These are phyloP conservation scores for Antheraea yamamai DNA, from an alignment of 2,888 invertebrate species.

Conservation along the genomic window DNA sequence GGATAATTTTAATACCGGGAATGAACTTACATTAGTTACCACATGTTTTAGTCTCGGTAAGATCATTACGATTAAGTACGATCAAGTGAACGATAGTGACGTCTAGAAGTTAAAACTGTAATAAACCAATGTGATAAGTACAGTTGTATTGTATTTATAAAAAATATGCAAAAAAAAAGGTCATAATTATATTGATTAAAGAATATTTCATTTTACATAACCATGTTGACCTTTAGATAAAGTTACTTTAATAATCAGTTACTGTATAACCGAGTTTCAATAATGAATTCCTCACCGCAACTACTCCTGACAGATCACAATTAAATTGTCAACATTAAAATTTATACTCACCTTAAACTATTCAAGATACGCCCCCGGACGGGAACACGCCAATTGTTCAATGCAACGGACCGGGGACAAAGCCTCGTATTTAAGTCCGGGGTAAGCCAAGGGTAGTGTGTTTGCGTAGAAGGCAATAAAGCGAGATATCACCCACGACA, in stretches of 20 bases:
- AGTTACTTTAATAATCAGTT: neutral
- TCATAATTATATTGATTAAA: too few species aligned
- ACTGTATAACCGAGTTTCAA: neutral
- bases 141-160: too few species aligned
- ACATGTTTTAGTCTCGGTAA: too few species aligned
- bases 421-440: slow-evolving; percentile 46
- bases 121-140: too few species aligned
- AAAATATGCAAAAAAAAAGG: too few species aligned
- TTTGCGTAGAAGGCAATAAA: slow-evolving; percentile 77
- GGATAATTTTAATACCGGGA: too few species aligned
- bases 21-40: too few species aligned
- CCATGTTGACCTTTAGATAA: neutral
- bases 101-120: too few species aligned
- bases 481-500: slow-evolving; percentile 64
- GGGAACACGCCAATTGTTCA: slow-evolving; percentile 24
- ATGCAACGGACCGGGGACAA: slow-evolving; percentile 24
- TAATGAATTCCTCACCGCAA: slow-evolving; percentile 12
- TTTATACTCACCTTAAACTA: slow-evolving; percentile 39
- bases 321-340: slow-evolving; percentile 29
- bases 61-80: too few species aligned
- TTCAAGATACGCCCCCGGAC: slow-evolving; percentile 26
- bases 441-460: slow-evolving; percentile 64
- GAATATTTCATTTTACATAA: too few species aligned
- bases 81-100: too few species aligned
- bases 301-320: slow-evolving; percentile 22